Evolutionary conservation across 1,140 invertebrate genomes (phyloP).

Genomic region (Drosophila kanapiae): DNA sequence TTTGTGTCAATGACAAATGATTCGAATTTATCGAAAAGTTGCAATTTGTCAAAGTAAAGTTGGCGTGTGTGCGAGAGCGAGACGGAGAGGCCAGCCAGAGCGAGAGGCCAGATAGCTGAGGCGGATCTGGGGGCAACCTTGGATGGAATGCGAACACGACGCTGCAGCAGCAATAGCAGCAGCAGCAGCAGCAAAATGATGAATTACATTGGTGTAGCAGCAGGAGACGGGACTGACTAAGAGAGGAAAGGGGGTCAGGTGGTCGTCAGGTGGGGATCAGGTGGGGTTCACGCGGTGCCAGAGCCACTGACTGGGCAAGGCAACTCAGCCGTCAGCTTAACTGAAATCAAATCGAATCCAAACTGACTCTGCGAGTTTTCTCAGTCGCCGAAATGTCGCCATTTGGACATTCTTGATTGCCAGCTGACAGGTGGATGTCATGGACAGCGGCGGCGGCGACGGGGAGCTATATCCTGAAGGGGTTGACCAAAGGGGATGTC

Average conservation of each 20-base stretch:
- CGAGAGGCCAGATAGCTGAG: conserved; percentile 27
- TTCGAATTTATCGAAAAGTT: conserved; percentile 83
- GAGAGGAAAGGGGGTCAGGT: background rate
- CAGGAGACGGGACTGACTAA: background rate
- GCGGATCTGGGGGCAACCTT: conserved; percentile 78
- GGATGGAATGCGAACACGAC: conserved; percentile 77
- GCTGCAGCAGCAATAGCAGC: conserved; percentile 6
- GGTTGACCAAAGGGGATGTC: background rate
- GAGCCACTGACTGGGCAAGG: conserved; percentile 41
- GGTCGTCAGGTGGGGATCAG: conserved; percentile 8
- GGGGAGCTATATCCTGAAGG: background rate
- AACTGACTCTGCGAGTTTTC: conserved; percentile 22
- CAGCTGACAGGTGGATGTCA: conserved; percentile 61
- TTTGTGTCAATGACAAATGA: conserved; percentile 84
- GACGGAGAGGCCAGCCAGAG: conserved; percentile 3
- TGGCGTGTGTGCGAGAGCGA: conserved; percentile 31
- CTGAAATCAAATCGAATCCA: conserved; percentile 41
- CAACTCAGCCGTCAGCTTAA: conserved; percentile 32
- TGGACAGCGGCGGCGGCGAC: background rate
- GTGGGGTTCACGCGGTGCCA: background rate
- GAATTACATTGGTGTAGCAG: conserved; percentile 56
- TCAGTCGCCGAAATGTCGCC: conserved; percentile 50
- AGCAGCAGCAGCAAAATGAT: conserved; percentile 46
- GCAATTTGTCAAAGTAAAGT: conserved; percentile 78
- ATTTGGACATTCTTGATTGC: conserved; percentile 74